Conservation (phyloP, 2,113 vertebrate species). For the Gasterosteus nipponicus region DNA sequence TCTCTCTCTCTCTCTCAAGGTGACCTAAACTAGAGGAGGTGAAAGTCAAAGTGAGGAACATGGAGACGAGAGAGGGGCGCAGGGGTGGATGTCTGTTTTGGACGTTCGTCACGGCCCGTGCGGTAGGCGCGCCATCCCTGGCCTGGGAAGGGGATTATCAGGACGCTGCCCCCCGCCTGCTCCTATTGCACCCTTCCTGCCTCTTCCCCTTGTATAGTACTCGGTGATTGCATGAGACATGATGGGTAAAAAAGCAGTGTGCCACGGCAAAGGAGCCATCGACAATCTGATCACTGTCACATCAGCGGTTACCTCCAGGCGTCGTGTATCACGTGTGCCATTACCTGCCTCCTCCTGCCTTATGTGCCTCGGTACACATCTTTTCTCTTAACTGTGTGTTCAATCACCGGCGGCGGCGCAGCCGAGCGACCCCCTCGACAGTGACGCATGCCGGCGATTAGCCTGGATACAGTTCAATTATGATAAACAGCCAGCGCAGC, state of each 20-base stretch:
- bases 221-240: slow-evolving; percentile 64
- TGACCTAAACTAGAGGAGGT: slow-evolving; percentile 73
- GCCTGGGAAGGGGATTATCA: slow-evolving; percentile 22
- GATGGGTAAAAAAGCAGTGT: slow-evolving; percentile 57
- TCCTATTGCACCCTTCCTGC: slow-evolving; percentile 8
- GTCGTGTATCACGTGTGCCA: slow-evolving; percentile 68
- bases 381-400: slow-evolving; percentile 70
- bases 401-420: slow-evolving; percentile 72
- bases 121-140: slow-evolving; percentile 12
- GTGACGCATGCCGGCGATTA: slow-evolving; percentile 95
- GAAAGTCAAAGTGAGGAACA: slow-evolving; percentile 66
- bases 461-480: slow-evolving; percentile 93
- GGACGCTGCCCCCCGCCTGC: slow-evolving; percentile 3
- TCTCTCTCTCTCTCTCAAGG: slow-evolving; percentile 75
- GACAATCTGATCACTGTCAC: slow-evolving; percentile 74
- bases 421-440: slow-evolving; percentile 77
- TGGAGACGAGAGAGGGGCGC: slow-evolving; percentile 57
- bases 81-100: slow-evolving; percentile 47
- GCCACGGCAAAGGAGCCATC: slow-evolving; percentile 47
- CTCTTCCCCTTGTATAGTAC: slow-evolving; percentile 36
- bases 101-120: slow-evolving; percentile 34
- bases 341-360: slow-evolving; percentile 66
- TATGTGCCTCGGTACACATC: slow-evolving; percentile 62
- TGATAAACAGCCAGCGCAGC: slow-evolving; percentile 91
- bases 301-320: slow-evolving; percentile 65